Evolutionary conservation across 2,888 invertebrate species (phyloP), one percentile per base, ranked within the genome.

Genomic region (Mylabris sibirica): DNA sequence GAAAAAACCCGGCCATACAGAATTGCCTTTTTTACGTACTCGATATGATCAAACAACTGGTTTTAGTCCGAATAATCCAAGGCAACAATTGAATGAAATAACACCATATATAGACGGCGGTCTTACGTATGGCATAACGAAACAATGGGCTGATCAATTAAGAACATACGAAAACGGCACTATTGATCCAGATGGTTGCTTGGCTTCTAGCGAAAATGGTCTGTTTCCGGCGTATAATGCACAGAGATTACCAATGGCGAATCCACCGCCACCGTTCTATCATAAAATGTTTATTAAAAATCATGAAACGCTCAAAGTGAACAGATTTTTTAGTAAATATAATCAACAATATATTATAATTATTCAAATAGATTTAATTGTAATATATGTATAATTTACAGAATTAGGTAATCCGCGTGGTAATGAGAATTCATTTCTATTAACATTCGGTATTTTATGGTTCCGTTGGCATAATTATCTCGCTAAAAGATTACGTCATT

Each of bases 31-130:
- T 9, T 82, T 88, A 30, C 79, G 90, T 64, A 86, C 88, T 1
- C 81, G 88, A 64, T 89, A 87, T 75, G 87, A 88, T 75, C 85
- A 85, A 77, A 80, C 80, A 20, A 88, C 88, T 11, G 89, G 89
- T 6, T 84, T 83, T 68, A 87, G 87, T 26, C 88, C 89, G 0
- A 89, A 89, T 74, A 89, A 89, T 81, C 89, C 89, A 1, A 80
- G 89, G 60, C 88, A 89, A 80, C 89, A 89, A 84, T 76, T 89
- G 61, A 90, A 90, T 77, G 88, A 88, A 81, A 88, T 89, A 65
- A 89, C 89, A 6, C 88, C 90, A 0, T 90, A 85, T 80, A 80
- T 90, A 59, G 90, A 90, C 77, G 90, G 89, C 1, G 88, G 88
- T 12, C 82, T 89, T n/a, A 85, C 89, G 68, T 90, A 90, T 78